Evolutionary conservation across 2,797 vertebrate genomes (phyloP).

Genomic region (Sebastolobus alascanus): DNA sequence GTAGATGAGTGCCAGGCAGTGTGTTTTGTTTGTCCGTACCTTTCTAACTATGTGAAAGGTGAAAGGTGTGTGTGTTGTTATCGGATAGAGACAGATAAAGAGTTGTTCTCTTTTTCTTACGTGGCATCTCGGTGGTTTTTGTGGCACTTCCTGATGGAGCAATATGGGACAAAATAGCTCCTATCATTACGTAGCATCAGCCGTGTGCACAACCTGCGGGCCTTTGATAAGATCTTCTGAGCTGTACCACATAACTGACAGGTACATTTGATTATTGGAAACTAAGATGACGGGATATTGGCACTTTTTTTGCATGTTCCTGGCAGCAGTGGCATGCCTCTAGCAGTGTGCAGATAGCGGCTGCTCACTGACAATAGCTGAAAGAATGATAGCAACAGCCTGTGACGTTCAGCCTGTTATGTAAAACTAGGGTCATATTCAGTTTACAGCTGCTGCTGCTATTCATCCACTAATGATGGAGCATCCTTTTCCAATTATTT

Average conservation of each 20-base stretch:
- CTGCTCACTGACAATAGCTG: constrained; percentile 14
- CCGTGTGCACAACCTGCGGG: neutral
- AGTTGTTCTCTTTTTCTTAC: neutral
- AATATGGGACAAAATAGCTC: neutral
- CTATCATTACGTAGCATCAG: neutral
- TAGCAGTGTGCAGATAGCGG: neutral
- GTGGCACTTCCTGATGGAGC: neutral
- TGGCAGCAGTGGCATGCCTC: neutral
- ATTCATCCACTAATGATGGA: neutral
- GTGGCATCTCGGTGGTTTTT: neutral
- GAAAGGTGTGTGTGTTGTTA: neutral
- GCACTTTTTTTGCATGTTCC: constrained; percentile 7
- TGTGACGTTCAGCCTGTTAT: constrained; percentile 4
- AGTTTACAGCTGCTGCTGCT: constrained; percentile 8
- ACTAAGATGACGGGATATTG: neutral
- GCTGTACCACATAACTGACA: neutral
- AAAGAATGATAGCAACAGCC: constrained; percentile 8
- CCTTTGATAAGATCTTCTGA: neutral
- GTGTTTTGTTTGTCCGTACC: constrained; percentile 31
- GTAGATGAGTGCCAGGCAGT: neutral
- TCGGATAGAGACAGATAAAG: neutral
- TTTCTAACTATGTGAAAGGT: constrained; percentile 1
- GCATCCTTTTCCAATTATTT: constrained; percentile 21
- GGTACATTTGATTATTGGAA: constrained; percentile 12
- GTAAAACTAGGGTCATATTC: neutral